Evolutionary conservation across 2,113 vertebrate species (phyloP), one percentile per base, ranked within the genome.

Genomic region (Chamaetylas fuelleborni): DNA sequence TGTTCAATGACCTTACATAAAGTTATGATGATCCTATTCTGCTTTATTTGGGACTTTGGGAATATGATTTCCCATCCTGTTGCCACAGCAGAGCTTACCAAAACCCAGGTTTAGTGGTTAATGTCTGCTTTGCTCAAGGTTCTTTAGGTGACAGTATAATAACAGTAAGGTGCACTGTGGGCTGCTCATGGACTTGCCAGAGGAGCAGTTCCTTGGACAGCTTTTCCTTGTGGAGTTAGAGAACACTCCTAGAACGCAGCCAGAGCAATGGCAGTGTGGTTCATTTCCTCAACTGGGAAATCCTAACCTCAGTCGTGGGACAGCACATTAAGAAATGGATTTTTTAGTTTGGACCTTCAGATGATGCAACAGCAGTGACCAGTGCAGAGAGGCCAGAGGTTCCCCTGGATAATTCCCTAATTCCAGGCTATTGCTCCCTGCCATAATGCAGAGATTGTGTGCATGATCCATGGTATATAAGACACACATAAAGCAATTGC

Each of bases 41-140:
- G 11, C 66, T 66, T 85, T 47, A 19, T 65, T 65, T 79, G n/a
- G 19, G 43, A 48, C 15, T 70, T 73, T 20, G 19, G 9, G 7
- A 60, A 45, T 4, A 14, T 19, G 9, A 14, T 56, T 73, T 77
- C 10, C 23, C 15, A 51, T 40, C 13, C 29, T 0, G 0, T 16
- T 61, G 31, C 58, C 64, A 45, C 33, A 58, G 23, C 18, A 60
- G 42, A 74, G 8, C 6, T 92, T 74, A 61, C 13, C 10, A 47
- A 60, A 43, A 69, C 12, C 22, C 26, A 31, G 9, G 3, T 56
- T 66, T 57, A 40, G 22, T 19, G 23, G 12, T 36, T n/a, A 26
- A 20, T 5, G 8, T 26, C 31, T 72, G 14, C 38, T 80, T 60
- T 81, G 18, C 9, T 76, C 50, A 24, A 43, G 28, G 14, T 60